Evolutionary conservation across 2,888 invertebrate genomes (phyloP).

Genomic region (Frankliniella fusca): DNA sequence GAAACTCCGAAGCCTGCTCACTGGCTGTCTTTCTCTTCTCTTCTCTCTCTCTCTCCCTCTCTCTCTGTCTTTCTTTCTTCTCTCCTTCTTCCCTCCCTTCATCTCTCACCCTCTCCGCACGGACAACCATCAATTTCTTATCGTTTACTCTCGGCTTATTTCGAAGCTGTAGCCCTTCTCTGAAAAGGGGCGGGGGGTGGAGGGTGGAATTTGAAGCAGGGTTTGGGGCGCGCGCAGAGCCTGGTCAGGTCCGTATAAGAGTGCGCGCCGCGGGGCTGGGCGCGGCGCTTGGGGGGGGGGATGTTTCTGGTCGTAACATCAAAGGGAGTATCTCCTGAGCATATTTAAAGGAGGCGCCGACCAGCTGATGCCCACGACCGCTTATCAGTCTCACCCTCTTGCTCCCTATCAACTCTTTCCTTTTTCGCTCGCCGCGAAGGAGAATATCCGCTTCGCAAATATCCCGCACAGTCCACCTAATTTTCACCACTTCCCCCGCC

Average conservation of each 20-base stretch:
- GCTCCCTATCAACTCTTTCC: too few species aligned
- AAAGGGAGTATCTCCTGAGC: neutral
- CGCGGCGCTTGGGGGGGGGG: neutral
- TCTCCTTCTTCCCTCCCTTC: neutral
- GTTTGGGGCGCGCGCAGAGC: neutral
- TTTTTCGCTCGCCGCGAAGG: too few species aligned
- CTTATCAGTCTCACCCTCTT: too few species aligned
- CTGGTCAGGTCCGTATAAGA: too few species aligned
- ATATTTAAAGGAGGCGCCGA: neutral
- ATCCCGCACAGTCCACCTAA: too few species aligned
- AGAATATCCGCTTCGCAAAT: too few species aligned
- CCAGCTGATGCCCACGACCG: too few species aligned
- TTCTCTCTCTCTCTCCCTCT: neutral
- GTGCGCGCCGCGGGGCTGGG: neutral
- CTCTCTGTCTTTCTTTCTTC: neutral
- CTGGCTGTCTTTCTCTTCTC: neutral
- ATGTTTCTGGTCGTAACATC: neutral
- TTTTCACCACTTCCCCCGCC: too few species aligned
- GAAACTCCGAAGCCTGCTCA: too few species aligned
- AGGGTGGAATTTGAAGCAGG: neutral
- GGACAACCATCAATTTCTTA: neutral
- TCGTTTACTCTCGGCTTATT: slow-evolving; percentile 2
- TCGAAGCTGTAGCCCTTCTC: neutral
- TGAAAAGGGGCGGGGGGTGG: neutral
- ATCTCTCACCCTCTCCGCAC: neutral